Base-by-base conservation (phyloP, 2,888 invertebrate species). In the Agrilus cyanescens region DNA sequence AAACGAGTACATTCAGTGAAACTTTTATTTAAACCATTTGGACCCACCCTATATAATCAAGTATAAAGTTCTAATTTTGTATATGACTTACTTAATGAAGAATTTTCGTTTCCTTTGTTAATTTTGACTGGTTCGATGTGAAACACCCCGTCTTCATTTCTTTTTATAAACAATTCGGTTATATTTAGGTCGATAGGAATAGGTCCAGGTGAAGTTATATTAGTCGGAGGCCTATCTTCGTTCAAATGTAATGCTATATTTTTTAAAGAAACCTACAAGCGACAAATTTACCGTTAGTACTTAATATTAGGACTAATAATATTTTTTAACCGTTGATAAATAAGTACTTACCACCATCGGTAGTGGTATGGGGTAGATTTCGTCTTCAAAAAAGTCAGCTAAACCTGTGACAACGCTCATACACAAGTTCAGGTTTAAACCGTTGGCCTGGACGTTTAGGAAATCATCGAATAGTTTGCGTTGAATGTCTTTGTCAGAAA, bases 361-460 rank as follows among this genome's bases (percentile, higher is more conserved):
- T 66, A 91, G 76, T 0, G 89, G 85, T 43, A 80, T 76, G 2
- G 78, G 78, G 16, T 85, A 73, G 31, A 87, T 75, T 68, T 94
- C 93, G 64, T 94, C 93, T 61, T 93, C 93, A 1, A 85, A 72
- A 49, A 94, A 75, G 64, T 90, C 91, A 0, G 82, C 75, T 12
- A 94, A 67, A 10, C 86, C 88, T 30, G 82, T 75, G 0, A 89
- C 74, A 0, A 87, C 86, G 59, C 86, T 87, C 82, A 86, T 85
- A 38, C 82, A 80, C 40, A 90, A 70, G 12, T 76, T 72, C 51
- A 88, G 63, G 42, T 69, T 71, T 39, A 87, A 67, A 53, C 86
- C 82, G 10, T 71, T 69, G 0, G 84, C 73, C 16, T 74, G 72
- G 8, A 83, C 74, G 37, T 80, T 78, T 5, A 85, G 62, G 32